Percentiles rank a stretch among this genome's conserved stretches.
Evolutionary conservation across 2,797 vertebrate genomes (phyloP).

Genomic region (Gymnothorax reevesii): DNA sequence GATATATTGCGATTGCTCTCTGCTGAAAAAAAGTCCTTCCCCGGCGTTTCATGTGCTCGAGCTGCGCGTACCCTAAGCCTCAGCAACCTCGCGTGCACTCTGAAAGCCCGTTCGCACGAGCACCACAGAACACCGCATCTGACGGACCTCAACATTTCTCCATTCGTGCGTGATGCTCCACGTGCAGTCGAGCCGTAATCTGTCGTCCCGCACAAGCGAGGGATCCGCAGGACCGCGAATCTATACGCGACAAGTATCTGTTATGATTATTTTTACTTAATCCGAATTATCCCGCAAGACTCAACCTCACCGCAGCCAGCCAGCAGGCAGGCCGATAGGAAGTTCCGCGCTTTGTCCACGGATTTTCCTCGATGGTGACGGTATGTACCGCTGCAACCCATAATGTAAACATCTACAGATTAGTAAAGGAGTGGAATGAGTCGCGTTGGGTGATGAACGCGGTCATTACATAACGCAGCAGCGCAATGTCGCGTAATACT

Average conservation of each 20-base stretch:
- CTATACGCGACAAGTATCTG: not conserved
- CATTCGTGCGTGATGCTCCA: not conserved
- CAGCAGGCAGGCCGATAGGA: not conserved
- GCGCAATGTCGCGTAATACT: not conserved
- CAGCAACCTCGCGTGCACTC: not conserved
- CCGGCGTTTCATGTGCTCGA: not conserved
- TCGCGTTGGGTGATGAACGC: not conserved
- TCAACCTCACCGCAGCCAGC: not conserved
- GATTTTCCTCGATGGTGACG: not conserved
- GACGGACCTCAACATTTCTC: not conserved
- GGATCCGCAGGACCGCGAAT: not conserved
- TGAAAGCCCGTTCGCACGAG: not conserved
- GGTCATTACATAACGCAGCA: not conserved
- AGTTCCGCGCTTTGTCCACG: conserved; percentile 4
- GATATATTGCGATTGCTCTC: not conserved
- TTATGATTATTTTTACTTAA: not conserved
- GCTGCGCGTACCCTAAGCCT: not conserved
- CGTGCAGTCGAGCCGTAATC: not conserved
- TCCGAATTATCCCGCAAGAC: not conserved
- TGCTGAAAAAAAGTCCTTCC: not conserved
- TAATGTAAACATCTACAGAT: not conserved
- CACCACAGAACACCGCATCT: not conserved
- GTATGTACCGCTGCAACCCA: not conserved
- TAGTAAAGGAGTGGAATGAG: not conserved
- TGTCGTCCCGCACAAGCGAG: not conserved